These are phyloP conservation scores for Hippotragus niger DNA, from an alignment of 2,113 vertebrate species.

Conservation along the genomic window DNA sequence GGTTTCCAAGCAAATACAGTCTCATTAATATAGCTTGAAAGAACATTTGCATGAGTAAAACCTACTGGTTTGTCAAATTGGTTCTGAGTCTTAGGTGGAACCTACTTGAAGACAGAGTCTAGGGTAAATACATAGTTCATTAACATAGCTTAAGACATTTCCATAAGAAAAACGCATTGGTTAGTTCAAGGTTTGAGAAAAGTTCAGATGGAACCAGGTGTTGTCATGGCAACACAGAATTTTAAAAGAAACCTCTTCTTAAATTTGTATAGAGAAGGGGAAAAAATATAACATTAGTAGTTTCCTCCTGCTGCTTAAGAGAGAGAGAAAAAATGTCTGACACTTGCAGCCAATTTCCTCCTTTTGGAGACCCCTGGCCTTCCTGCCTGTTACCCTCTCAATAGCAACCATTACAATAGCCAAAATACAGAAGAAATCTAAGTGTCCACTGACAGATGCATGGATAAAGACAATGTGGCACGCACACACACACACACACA, in stretches of 20 bases:
- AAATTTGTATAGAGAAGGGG: not conserved
- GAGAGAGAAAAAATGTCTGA: not conserved
- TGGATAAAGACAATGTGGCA: not conserved
- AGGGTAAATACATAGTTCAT: not conserved
- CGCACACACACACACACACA: not conserved
- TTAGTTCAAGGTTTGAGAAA: not conserved
- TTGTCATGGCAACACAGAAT: not conserved
- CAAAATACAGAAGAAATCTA: not conserved
- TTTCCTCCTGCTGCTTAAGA: not conserved
- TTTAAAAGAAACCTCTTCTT: not conserved
- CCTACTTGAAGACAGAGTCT: not conserved
- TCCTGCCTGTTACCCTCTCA: not conserved
- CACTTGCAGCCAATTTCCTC: not conserved
- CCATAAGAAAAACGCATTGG: not conserved
- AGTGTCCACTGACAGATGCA: not conserved
- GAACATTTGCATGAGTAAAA: not conserved
- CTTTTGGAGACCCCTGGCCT: not conserved
- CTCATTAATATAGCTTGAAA: not conserved
- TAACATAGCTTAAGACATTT: not conserved
- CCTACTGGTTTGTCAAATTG: not conserved
- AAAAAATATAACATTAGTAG: not conserved
- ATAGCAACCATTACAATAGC: not conserved
- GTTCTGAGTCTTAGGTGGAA: not conserved
- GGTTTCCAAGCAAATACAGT: not conserved
- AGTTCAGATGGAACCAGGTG: not conserved